Evolutionary conservation across 2,888 invertebrate genomes (phyloP).

Genomic region (Antheraea yamamai): DNA sequence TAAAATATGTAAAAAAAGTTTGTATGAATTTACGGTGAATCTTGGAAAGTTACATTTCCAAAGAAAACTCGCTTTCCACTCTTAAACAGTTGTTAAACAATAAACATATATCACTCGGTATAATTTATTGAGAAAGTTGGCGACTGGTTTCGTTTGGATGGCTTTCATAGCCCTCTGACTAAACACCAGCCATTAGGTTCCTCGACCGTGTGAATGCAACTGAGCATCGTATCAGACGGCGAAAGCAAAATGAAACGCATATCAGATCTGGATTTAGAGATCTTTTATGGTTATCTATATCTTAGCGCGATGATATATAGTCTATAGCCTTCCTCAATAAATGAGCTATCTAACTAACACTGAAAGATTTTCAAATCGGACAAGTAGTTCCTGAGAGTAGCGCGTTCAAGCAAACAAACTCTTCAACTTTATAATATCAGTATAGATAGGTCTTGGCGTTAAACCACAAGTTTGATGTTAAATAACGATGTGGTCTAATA

Average conservation of each 20-base stretch:
- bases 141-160: background rate
- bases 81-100: background rate
- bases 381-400: too few relatives aligned
- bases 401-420: too few relatives aligned
- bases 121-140: constrained; percentile 7
- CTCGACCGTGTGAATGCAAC: constrained; percentile 14
- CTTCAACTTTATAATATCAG: too few relatives aligned
- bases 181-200: background rate
- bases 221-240: constrained; percentile 16
- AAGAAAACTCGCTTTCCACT: background rate
- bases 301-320: too few relatives aligned
- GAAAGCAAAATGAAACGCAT: constrained; percentile 20
- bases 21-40: background rate
- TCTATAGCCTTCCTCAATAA: too few relatives aligned
- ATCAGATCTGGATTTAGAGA: constrained; percentile 1
- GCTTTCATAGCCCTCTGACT: background rate
- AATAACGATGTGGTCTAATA: too few relatives aligned
- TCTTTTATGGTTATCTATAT: too few relatives aligned
- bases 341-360: too few relatives aligned
- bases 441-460: too few relatives aligned
- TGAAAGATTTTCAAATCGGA: too few relatives aligned
- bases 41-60: background rate
- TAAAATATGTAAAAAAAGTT: too few relatives aligned
- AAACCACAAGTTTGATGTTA: too few relatives aligned
- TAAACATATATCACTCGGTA: background rate